Percentiles rank a stretch among this genome's conserved stretches.
phyloP scores from a whole-genome alignment of 2,888 invertebrate genomes.

The Drosophila mimetica region DNA sequence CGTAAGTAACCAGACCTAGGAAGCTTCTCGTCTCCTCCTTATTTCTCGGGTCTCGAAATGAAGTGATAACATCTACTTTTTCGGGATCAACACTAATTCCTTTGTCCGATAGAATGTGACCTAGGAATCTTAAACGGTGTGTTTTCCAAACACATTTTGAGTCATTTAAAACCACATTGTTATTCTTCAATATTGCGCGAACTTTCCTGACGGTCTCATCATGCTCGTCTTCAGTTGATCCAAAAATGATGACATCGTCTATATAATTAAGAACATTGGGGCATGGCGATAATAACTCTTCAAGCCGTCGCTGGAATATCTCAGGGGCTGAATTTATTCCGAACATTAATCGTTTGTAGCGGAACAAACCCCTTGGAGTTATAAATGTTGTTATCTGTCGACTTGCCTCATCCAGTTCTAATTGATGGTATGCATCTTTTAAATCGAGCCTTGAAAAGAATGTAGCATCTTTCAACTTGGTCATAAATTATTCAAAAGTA shows the following conservation, averaged over 20 bases:
- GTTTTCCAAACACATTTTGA: slow-evolving; percentile 60
- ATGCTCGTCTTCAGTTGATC: slow-evolving; percentile 6
- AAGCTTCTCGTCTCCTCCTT: slow-evolving; percentile 18
- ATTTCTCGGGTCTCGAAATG: slow-evolving; percentile 13
- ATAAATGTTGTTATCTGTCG: too few relatives aligned
- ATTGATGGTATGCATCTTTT: too few relatives aligned
- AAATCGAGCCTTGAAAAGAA: neutral
- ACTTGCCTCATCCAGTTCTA: too few relatives aligned
- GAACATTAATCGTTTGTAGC: too few relatives aligned
- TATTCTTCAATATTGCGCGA: slow-evolving; percentile 19
- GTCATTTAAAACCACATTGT: slow-evolving; percentile 67
- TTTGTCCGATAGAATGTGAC: slow-evolving; percentile 13
- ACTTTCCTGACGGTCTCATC: slow-evolving; percentile 3
- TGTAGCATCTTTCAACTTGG: neutral
- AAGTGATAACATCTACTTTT: slow-evolving; percentile 4
- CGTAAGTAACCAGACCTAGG: slow-evolving; percentile 1
- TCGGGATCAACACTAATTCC: slow-evolving; percentile 2
- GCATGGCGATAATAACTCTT: slow-evolving; percentile 5
- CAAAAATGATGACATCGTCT: slow-evolving; percentile 60
- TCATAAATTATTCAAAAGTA: neutral
- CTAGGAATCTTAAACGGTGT: slow-evolving; percentile 34
- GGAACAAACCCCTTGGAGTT: too few relatives aligned
- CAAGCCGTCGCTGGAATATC: slow-evolving; percentile 2
- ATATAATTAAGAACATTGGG: slow-evolving; percentile 48
- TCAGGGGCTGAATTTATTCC: too few relatives aligned